Base-by-base conservation (phyloP, 2,888 invertebrate species). In the Drosophila cracens region DNA sequence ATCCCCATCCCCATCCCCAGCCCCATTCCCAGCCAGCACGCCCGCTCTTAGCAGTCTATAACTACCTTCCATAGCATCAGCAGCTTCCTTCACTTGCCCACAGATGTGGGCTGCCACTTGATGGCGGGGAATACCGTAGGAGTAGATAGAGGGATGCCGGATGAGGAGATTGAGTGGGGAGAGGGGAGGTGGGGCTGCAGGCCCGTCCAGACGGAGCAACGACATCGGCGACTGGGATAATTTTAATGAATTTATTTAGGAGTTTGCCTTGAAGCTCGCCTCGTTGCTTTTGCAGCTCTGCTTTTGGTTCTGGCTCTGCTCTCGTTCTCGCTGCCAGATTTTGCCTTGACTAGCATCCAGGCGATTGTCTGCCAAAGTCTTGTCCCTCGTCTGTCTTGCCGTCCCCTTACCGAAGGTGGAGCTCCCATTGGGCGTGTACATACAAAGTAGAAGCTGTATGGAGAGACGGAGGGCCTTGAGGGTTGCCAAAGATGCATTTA, bases 171-270 rank as follows among this genome's bases (percentile, higher is more conserved):
- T 27, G 13, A n/a, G 36, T n/a, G 34, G 38, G 11, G 25, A 3
- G 40, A 21, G 31, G 48, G 29, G 36, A 49, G 18, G 52, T 21
- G 34, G 33, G 40, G 21, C 4, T 16, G 10, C 36, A 57, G 58
- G 21, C 53, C 52, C 38, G 72, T 68, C 72, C 76, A 76, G 81
- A 80, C 78, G 65, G 78, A 80, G 78, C 76, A 80, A 78, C 78
- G 78, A 78, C 78, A 78, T 70, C 73, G 76, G 59, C 72, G 72
- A 73, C 79, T 82, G 74, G 89, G 71, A 86, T 90, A 90, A 89
- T 86, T 90, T 89, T 89, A 89, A 89, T 89, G 89, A 90, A 89
- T 89, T 90, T 90, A 89, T 90, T 88, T 90, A 80, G 86, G 82
- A 83, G 87, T 70, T 78, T 76, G 77, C 79, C 77, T 74, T 72